Base-by-base conservation (phyloP, 2,888 invertebrate genomes). In the Drosophila dives region DNA sequence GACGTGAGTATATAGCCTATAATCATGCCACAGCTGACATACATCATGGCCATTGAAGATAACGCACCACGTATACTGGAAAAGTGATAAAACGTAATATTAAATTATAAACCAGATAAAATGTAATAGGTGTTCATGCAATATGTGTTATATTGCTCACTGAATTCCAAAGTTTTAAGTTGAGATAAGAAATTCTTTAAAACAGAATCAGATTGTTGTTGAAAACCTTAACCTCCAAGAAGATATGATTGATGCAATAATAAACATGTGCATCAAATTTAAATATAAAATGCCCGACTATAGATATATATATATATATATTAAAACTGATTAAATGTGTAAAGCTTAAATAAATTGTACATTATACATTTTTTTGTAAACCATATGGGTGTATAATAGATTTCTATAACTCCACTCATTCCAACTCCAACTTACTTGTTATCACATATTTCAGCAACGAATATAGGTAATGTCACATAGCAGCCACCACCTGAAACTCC, bases 361-460 rank as follows among this genome's bases (percentile, higher is more conserved):
- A n/a, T 40, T 40, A 40, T n/a, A n/a, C n/a, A n/a, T n/a, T 40
- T 40, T n/a, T 40, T 40, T 23, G 2, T 6, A 32, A 10, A 15
- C 36, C 0, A 26, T 40, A n/a, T 40, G n/a, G n/a, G n/a, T 40
- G 1, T 10, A 5, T 10, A 40, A 40, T 26, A 26, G 26, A 26
- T 23, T 23, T 23, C 23, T 23, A 2, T 23, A 23, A 23, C 23
- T 23, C 23, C 23, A 23, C 23, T 23, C n/a, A n/a, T 29, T 7
- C 5, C 42, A n/a, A 11, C 42, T 6, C 11, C n/a, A 11, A 83
- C 88, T 85, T 71, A 92, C 92, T 78, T 77, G 32, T 80, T 80
- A 60, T 91, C 89, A 7, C 91, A 83, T 34, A 92, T 92, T 80
- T 92, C 92, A 12, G 91, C 80, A 11, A 92, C 77, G 50, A 83